Percentiles rank a stretch among this genome's conserved stretches.
Conservation (phyloP, 2,797 vertebrate species). For the Tauraco hartlaubi region DNA sequence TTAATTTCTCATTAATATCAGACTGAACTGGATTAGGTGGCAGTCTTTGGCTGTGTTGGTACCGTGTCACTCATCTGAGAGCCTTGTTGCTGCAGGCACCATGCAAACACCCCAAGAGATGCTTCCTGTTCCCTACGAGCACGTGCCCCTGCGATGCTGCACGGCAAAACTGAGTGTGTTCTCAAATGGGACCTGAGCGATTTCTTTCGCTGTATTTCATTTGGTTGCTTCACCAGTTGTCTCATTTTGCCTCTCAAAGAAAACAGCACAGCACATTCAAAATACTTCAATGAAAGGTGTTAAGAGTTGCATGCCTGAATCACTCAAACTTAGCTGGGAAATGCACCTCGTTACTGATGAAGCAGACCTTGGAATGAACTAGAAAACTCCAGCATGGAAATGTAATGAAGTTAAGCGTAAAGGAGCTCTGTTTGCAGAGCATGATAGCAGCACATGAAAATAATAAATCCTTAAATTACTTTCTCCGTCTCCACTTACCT, state of each 20-base stretch:
- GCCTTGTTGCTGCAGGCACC: fast-evolving
- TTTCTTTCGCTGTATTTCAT: not conserved
- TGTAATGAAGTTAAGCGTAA: not conserved
- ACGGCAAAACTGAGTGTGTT: not conserved
- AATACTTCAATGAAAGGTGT: not conserved
- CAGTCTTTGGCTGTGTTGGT: not conserved
- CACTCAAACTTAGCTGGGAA: not conserved
- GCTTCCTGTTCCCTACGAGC: not conserved
- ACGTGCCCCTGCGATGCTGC: fast-evolving
- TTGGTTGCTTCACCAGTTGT: not conserved
- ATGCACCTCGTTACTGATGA: not conserved
- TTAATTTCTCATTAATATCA: not conserved
- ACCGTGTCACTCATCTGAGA: not conserved
- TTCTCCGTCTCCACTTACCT: not conserved
- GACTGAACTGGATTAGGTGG: not conserved
- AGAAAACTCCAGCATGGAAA: not conserved
- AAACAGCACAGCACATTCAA: not conserved
- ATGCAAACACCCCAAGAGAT: not conserved
- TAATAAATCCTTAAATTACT: not conserved
- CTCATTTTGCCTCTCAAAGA: not conserved
- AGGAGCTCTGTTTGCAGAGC: not conserved
- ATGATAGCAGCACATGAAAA: not conserved
- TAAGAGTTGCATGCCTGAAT: not conserved
- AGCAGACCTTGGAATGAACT: not conserved
- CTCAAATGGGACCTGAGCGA: not conserved